Base-by-base conservation (phyloP, 2,888 invertebrate species). In the Agonopterix heracliana region DNA sequence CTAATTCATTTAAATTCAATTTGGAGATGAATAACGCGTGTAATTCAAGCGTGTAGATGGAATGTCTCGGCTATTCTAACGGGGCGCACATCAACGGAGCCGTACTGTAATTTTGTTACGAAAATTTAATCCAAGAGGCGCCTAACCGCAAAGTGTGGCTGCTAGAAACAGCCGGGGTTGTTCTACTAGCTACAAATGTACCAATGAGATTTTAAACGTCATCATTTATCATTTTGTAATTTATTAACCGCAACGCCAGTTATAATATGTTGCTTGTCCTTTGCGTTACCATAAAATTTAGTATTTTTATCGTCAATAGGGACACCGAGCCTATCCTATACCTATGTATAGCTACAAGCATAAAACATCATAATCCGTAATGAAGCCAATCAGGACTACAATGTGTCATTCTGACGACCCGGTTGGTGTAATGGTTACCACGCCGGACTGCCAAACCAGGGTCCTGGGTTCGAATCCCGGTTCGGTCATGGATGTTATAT, bases 91-190 rank as follows among this genome's bases (percentile, higher is more conserved):
- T 68, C 66, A 66, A 57, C 63, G 52, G 60, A 59, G 55, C 67
- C 63, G 54, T 65, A 58, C 59, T 56, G 66, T 80, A 80, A 83
- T 77, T 71, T 61, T 55, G 75, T 82, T 83, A 82, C 56, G 74
- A 71, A 77, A 78, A 80, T 81, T 74, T 73, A 77, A 81, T 78
- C 67, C 66, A 45, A 60, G 57, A 59, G 63, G 59, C 64, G 66
- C 58, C 55, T 59, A 54, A 59, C 71, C 68, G 60, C 72, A 69
- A 56, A 59, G 64, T 74, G 76, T 64, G 75, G 77, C 63, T 66
- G 59, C 58, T 55, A 61, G 57, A 55, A 55, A 54, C 53, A 12
- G 13, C 41, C 38, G 46, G 11, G 17, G 45, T 34, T 38, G 45
- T 7, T 34, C 17, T 17, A 10, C 13, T 1, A 45, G 36, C 13